Evolutionary conservation across 2,797 vertebrate genomes (phyloP).

Genomic region (Anguilla obscura): DNA sequence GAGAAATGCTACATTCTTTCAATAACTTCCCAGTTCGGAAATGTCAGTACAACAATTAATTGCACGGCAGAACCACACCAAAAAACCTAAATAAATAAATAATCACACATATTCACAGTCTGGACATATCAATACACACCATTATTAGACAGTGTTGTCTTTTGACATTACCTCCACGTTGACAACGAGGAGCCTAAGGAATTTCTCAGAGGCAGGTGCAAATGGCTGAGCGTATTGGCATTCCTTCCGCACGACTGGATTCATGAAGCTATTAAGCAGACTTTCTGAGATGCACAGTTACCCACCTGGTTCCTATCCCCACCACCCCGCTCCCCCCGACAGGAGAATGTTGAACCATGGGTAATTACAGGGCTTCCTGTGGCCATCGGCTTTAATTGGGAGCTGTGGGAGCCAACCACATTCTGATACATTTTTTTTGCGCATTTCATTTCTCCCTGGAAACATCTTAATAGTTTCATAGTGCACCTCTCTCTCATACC

Average conservation of each 20-base stretch:
- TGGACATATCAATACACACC: not conserved
- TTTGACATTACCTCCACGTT: not conserved
- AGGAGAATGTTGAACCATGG: slow-evolving; percentile 59
- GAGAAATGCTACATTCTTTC: not conserved
- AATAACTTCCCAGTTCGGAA: not conserved
- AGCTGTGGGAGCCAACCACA: slow-evolving; percentile 59
- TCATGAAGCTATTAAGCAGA: slow-evolving; percentile 69
- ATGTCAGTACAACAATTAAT: not conserved
- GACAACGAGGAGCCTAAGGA: slow-evolving; percentile 5
- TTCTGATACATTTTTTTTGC: slow-evolving; percentile 45
- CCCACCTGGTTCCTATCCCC: slow-evolving; percentile 60
- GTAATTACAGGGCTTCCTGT: slow-evolving; percentile 66
- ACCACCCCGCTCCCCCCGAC: slow-evolving; percentile 53
- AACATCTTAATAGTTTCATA: slow-evolving; percentile 38
- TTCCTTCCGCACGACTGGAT: slow-evolving; percentile 62
- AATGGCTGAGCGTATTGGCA: slow-evolving; percentile 35
- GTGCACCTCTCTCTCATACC: slow-evolving; percentile 5
- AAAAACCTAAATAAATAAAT: not conserved
- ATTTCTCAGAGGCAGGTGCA: not conserved
- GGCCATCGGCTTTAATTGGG: slow-evolving; percentile 69
- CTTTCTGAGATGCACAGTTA: slow-evolving; percentile 62
- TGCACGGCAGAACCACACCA: not conserved
- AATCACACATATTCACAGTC: not conserved
- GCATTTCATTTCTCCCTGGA: slow-evolving; percentile 24
- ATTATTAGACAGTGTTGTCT: slow-evolving; percentile 9